phyloP scores from a whole-genome alignment of 2,888 invertebrate species.

The Danaus chrysippus region DNA sequence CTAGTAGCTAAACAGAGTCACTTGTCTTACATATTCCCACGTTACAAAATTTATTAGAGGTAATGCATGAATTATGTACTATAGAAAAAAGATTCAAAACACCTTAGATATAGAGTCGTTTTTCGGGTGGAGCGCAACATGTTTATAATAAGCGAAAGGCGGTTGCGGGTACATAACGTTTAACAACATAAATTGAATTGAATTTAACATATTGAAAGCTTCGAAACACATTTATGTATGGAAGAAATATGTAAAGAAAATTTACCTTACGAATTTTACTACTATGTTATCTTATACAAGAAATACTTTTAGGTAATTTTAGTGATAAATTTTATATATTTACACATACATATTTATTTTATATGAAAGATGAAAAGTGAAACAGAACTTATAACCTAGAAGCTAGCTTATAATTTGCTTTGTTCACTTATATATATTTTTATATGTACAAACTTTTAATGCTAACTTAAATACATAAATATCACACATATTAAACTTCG shows the following conservation, averaged over 20 bases:
- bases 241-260: neutral
- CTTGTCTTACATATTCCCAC: slow-evolving; percentile 47
- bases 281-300: too few species aligned
- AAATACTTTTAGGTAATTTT: too few species aligned
- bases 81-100: slow-evolving; percentile 28
- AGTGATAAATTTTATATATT: too few species aligned
- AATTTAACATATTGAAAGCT: neutral
- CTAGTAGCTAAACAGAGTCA: slow-evolving; percentile 33
- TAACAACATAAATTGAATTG: slow-evolving; percentile 2
- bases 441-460: too few species aligned
- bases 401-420: too few species aligned
- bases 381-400: too few species aligned
- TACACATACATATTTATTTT: too few species aligned
- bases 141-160: slow-evolving; percentile 11
- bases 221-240: slow-evolving; percentile 2
- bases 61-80: slow-evolving; percentile 33
- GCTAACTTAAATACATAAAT: too few species aligned
- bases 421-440: too few species aligned
- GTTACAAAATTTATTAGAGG: slow-evolving; percentile 51
- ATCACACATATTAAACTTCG: too few species aligned
- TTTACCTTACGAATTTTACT: too few species aligned
- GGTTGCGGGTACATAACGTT: slow-evolving; percentile 10
- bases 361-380: too few species aligned
- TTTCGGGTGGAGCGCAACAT: slow-evolving; percentile 9
- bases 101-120: slow-evolving; percentile 17